These are phyloP conservation scores for Lathamus discolor DNA, from an alignment of 2,113 vertebrate species.

Conservation along the genomic window DNA sequence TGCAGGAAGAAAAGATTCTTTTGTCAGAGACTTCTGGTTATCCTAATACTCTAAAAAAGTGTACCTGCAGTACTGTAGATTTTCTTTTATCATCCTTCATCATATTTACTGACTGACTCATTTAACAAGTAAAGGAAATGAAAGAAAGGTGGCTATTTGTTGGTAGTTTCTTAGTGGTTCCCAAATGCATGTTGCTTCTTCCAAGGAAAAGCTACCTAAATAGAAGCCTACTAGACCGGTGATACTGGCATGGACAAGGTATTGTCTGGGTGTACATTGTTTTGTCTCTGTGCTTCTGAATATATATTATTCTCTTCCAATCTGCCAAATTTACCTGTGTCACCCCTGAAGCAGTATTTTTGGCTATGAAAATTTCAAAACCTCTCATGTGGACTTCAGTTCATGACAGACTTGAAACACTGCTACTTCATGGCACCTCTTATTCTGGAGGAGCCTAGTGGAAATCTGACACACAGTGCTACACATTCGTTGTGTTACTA, in stretches of 20 bases:
- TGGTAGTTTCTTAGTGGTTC: background rate
- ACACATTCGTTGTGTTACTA: background rate
- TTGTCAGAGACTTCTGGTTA: background rate
- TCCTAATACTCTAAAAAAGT: background rate
- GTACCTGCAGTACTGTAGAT: background rate
- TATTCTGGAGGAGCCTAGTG: background rate
- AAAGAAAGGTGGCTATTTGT: background rate
- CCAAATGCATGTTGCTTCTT: background rate
- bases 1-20: background rate
- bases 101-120: background rate
- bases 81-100: background rate
- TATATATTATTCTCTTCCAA: background rate
- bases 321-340: background rate
- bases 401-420: background rate
- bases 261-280: background rate
- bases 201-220: background rate
- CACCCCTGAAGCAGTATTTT: background rate
- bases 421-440: background rate
- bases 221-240: background rate
- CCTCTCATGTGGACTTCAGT: background rate
- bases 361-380: background rate
- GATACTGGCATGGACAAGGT: accelerated
- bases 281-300: background rate
- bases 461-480: background rate
- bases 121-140: background rate